Base-by-base conservation (phyloP, 2,888 invertebrate species). In the Cryptosula pallasiana region DNA sequence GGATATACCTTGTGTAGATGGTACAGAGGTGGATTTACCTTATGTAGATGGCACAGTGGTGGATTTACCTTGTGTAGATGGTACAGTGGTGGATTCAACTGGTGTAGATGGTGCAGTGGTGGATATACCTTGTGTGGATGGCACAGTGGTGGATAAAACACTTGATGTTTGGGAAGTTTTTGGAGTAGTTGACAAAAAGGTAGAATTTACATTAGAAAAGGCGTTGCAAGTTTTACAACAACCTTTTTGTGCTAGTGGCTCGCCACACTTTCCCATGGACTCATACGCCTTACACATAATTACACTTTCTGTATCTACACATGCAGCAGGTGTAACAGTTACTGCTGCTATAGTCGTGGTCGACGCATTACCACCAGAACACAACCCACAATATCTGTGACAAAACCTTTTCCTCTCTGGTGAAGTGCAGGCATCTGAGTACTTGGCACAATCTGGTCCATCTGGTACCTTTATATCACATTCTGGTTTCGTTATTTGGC, bases 371-470 rank as follows among this genome's bases (percentile, higher is more conserved):
- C 5, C 25, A 9, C n/a, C 57, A 13, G 13, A 23, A 25, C 57
- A 57, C 23, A 57, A 5, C 5, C 63, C 63, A 34, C 63, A 63
- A 32, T 63, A n/a, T 32, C 63, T 27, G 3, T 63, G 63, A 63
- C 63, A 63, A 32, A 13, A 63, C 32, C 13, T 20, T n/a, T 5
- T 5, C 32, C 5, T 63, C n/a, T 27, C 63, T 13, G 2, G 5
- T 63, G 20, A 29, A 1, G 29, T 13, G 27, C 63, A 63, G 32
- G 32, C 5, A 32, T 13, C 32, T 3, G 32, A 16, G 5, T 63
- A 27, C 63, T 16, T 32, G 16, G 25, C n/a, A 32, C 63, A 63
- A 2, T 5, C 3, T 29, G 63, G 29, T 27, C 29, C 20, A 63
- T 63, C 63, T 5, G 63, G 63, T 3, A 63, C 27, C 9, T 34